phyloP scores from a whole-genome alignment of 30 jellyfish, hydroid and myxozoan species.

The Aurelia aurita region DNA sequence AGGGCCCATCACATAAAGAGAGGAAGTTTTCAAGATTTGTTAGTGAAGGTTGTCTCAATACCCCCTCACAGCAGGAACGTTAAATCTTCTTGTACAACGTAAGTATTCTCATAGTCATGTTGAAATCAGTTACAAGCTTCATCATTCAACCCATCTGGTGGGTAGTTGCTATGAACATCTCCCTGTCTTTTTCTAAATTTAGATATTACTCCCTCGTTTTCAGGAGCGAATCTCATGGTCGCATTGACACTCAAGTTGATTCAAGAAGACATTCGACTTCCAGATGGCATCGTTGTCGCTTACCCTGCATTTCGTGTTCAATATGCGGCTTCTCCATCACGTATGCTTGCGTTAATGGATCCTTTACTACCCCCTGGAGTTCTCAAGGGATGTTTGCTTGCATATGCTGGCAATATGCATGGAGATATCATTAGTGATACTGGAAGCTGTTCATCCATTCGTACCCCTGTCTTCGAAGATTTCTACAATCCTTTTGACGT shows the following conservation, averaged over 20 bases:
- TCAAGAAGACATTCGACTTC: slow-evolving; percentile 83
- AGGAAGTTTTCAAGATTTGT: too few species aligned
- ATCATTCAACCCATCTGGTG: too few species aligned
- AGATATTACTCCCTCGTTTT: neutral
- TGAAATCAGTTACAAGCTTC: too few species aligned
- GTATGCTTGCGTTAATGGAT: slow-evolving; percentile 95
- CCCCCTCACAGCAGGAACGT: too few species aligned
- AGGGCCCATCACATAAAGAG: too few species aligned
- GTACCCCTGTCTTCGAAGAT: slow-evolving; percentile 66
- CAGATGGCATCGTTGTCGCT: slow-evolving; percentile 93
- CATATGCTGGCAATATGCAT: slow-evolving; percentile 83
- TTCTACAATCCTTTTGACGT: slow-evolving; percentile 86
- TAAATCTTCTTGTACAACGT: too few species aligned
- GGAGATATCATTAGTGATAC: slow-evolving; percentile 25
- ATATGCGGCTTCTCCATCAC: slow-evolving; percentile 93
- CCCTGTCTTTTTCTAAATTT: neutral
- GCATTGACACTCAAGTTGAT: slow-evolving; percentile 82
- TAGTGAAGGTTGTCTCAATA: too few species aligned
- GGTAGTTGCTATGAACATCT: too few species aligned
- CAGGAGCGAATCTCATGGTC: slow-evolving; percentile 93
- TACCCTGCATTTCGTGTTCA: slow-evolving; percentile 95
- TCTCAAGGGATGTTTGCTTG: slow-evolving; percentile 84
- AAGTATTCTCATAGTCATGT: too few species aligned
- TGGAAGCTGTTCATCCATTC: slow-evolving; percentile 31
- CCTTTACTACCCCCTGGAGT: slow-evolving; percentile 96